Evolutionary conservation across 2,797 vertebrate genomes (phyloP), one percentile per base, ranked within the genome.

Genomic region (Melanotaenia pygmaea): DNA sequence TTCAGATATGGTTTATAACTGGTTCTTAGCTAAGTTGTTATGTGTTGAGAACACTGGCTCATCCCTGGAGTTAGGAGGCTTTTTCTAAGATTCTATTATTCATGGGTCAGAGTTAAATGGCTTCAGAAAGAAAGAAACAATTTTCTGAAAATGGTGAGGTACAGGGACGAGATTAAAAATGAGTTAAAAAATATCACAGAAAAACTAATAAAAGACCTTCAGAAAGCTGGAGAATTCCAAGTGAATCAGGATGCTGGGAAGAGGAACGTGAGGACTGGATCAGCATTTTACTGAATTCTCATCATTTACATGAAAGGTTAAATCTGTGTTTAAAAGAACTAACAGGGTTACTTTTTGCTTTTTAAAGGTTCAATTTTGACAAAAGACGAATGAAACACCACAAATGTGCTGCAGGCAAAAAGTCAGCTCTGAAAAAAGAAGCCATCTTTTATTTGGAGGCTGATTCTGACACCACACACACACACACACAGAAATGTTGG

Each of bases 361-460:
- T n/a, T 51, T 51, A n/a, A 16, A 45, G n/a, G 34, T 65, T 59
- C 12, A 54, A 50, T 16, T 14, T 47, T 26, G 14, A 70, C 53
- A 64, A 24, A 8, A 70, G 63, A 38, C 50, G 9, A 40, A 37
- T 63, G 43, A 14, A 67, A 68, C 35, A 67, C 2, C 5, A 6
- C 22, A 74, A 71, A 79, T 50, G 62, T 54, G 51, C 0, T 24
- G 28, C 30, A 64, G 71, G 58, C 30, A 67, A 59, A 67, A 5
- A 59, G 67, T 64, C 59, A 51, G 66, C 45, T 64, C 47, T 45
- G 59, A 67, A 68, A 34, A 67, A 72, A 83, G 63, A 63, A 28
- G 14, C 22, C 58, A 75, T 67, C 30, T 69, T 51, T 51, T 24
- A 22, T 8, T 74, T 20, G 20, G 54, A 59, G 30, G 30, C 59